phyloP scores from a whole-genome alignment of 2,888 invertebrate genomes.

The Nomada ferruginata region DNA sequence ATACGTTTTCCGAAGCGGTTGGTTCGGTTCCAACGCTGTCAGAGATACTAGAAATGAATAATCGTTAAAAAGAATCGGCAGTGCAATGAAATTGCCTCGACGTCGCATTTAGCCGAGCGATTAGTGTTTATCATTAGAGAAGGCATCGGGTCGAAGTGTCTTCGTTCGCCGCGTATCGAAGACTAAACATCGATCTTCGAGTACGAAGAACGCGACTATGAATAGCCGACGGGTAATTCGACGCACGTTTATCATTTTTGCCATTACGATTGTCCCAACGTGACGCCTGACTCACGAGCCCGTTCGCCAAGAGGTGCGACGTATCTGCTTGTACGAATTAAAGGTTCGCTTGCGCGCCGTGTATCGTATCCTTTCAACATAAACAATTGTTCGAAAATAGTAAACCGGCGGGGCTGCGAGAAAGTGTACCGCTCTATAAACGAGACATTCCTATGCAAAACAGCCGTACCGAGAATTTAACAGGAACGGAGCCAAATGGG shows the following conservation, averaged over 20 bases:
- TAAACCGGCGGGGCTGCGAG: too few relatives aligned
- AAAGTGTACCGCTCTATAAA: neutral
- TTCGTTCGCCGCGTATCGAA: neutral
- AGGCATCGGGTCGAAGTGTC: neutral
- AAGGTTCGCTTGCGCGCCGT: neutral
- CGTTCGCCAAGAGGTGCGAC: too few relatives aligned
- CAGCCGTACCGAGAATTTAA: neutral
- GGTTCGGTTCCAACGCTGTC: too few relatives aligned
- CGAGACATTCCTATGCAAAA: neutral
- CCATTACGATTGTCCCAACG: conserved; percentile 3
- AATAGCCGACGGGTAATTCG: conserved; percentile 6
- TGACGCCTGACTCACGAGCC: neutral
- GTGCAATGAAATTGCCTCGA: neutral
- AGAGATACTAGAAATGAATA: too few relatives aligned
- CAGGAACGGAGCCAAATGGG: conserved; percentile 3
- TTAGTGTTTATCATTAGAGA: neutral
- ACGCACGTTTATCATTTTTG: conserved; percentile 5
- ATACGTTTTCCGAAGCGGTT: too few relatives aligned
- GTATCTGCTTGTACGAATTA: neutral
- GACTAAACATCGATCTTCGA: conserved; percentile 7
- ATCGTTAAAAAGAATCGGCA: too few relatives aligned
- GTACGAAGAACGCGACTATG: conserved; percentile 2
- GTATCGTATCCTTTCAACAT: neutral
- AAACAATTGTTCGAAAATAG: neutral
- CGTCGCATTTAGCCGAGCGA: too few relatives aligned